Conservation (phyloP, 2,888 invertebrate species). For the Habrosyne pyritoides region DNA sequence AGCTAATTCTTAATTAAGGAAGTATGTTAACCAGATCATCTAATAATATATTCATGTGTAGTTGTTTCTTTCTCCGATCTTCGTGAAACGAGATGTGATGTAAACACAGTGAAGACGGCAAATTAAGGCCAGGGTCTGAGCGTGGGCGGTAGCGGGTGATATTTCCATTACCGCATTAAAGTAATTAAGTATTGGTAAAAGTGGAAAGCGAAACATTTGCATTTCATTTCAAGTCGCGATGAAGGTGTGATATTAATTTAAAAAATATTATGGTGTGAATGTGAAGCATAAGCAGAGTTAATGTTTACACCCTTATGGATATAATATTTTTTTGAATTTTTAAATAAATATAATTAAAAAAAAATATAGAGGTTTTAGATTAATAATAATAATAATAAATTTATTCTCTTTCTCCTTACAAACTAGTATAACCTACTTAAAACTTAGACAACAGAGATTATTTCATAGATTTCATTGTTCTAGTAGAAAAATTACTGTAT, state of each 20-base stretch:
- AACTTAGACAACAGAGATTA: no score
- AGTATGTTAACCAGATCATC: background rate
- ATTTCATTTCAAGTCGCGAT: background rate
- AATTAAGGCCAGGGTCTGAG: background rate
- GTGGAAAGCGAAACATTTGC: background rate
- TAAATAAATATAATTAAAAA: background rate
- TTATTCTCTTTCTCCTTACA: no score
- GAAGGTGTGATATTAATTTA: background rate
- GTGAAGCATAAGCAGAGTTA: background rate
- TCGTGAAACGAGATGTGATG: background rate
- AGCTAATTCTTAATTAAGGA: background rate
- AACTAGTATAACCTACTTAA: no score
- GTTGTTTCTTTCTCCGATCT: background rate
- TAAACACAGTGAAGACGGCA: background rate
- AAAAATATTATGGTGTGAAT: background rate
- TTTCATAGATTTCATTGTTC: no score
- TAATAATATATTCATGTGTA: constrained; percentile 1
- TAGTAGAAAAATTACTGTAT: no score
- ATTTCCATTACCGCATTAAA: background rate
- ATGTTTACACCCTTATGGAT: background rate
- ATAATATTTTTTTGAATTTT: background rate
- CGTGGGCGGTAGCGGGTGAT: background rate
- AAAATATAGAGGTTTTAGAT: no score
- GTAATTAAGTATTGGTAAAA: no score
- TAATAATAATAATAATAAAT: no score